Base-by-base conservation (phyloP, 2,888 invertebrate species). In the Carabus problematicus region DNA sequence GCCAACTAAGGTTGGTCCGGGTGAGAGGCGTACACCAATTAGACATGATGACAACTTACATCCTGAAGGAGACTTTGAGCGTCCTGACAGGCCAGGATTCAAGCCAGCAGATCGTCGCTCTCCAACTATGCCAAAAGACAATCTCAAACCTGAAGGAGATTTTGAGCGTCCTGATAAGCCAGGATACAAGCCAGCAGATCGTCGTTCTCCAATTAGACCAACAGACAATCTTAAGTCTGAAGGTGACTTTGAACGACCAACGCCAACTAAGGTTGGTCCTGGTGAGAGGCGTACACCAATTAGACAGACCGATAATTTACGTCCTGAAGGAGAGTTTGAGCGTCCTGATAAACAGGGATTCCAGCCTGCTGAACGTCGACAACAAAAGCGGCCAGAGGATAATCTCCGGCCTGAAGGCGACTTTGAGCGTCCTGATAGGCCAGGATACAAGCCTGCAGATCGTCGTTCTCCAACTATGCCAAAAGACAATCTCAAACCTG, bases 401-500 rank as follows among this genome's bases (percentile, higher is more conserved):
- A 85, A 86, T 70, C 72, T 83, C 0, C 72, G 74, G 16, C 81
- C 81, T 40, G 82, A 82, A 70, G 85, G 82, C 55, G 79, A 83
- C 18, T 81, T 83, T 74, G 54, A 54, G 18, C n/a, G 16, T 71
- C 81, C 79, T 3, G 74, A 77, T 14, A 77, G 75, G 70, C 75
- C 78, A 19, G 79, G 79, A 70, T 80, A 79, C 79, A 3, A 56
- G 70, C 71, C 60, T 1, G 85, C 80, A n/a, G 85, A 86, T 72
- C 79, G 83, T 66, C 82, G 81, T 1, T 73, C 76, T 8, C 82
- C 78, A 60, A 81, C 81, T 43, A 80, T 76, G 71, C 84, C 29
- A 29, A 29, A 6, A 6, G 91, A 91, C 77, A 88, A 91, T 77
- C 80, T 91, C 1, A 86, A 84, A 76, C 87, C 91, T 85, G 89